Conservation (phyloP, 2,888 invertebrate genomes). For the Asteroscopus sphinx region DNA sequence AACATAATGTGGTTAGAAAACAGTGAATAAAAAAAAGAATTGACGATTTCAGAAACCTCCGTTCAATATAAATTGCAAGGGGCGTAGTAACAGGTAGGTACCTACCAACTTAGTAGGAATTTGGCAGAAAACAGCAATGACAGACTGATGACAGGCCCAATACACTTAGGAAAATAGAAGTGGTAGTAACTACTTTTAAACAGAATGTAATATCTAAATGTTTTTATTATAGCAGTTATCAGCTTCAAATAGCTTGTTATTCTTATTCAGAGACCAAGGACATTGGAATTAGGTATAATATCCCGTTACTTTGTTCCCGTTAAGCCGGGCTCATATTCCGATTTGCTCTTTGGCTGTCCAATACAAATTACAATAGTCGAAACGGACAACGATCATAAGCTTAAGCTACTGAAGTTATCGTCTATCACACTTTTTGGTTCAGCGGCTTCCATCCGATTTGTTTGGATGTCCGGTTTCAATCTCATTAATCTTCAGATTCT, state of each 20-base stretch:
- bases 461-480: too few species aligned
- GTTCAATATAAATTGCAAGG: too few species aligned
- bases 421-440: neutral
- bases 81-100: too few species aligned
- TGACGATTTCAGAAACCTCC: too few species aligned
- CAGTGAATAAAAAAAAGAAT: neutral
- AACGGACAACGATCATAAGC: neutral
- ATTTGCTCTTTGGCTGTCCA: constrained; percentile 15
- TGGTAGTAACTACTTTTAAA: neutral
- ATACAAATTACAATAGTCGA: constrained; percentile 1
- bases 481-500: neutral
- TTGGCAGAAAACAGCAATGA: too few species aligned
- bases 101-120: too few species aligned
- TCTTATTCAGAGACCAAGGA: constrained; percentile 36
- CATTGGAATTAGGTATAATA: constrained; percentile 27
- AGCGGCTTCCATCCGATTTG: too few species aligned
- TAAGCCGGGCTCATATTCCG: constrained; percentile 13
- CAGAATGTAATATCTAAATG: neutral
- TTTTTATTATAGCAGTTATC: constrained; percentile 14
- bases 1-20: constrained; percentile 6
- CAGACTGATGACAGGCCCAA: too few species aligned
- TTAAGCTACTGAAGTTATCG: too few species aligned
- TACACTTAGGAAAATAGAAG: neutral
- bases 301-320: constrained; percentile 32
- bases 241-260: constrained; percentile 23